Conservation (phyloP, 1,140 invertebrate species). For the Macrosteles quadrilineatus region DNA sequence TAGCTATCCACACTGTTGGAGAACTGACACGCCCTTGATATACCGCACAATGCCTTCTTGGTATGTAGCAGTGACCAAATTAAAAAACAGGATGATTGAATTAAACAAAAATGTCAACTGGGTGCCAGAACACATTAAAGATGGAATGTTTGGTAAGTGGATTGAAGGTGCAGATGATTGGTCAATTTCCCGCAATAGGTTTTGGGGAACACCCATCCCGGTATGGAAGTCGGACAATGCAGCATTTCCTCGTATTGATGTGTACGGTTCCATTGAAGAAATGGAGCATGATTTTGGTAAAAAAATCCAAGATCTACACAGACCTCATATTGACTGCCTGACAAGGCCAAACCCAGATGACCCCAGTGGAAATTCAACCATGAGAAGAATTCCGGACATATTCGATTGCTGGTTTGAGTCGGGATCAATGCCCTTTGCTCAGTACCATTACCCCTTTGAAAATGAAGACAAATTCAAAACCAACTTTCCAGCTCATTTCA, state of each 20-base stretch:
- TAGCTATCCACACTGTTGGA: constrained; percentile 98
- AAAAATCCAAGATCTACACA: constrained; percentile 87
- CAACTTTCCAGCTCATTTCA: constrained; percentile 96
- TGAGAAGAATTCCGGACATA: constrained; percentile 87
- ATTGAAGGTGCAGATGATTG: constrained; percentile 95
- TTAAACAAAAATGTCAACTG: constrained; percentile 56
- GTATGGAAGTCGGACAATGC: constrained; percentile 94
- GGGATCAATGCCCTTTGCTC: constrained; percentile 98
- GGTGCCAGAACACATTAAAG: constrained; percentile 97
- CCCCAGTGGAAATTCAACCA: constrained; percentile 75
- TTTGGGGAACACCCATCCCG: constrained; percentile 99
- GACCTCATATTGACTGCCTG: constrained; percentile 81
- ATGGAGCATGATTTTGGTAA: constrained; percentile 79
- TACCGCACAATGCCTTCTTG: constrained; percentile 98
- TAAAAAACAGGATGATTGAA: constrained; percentile 76
- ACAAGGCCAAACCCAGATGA: constrained; percentile 82
- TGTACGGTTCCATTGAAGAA: constrained; percentile 92
- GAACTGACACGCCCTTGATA: constrained; percentile 97
- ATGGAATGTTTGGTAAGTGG: constrained; percentile 99
- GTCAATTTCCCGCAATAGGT: constrained; percentile 95
- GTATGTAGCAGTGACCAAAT: constrained; percentile 94
- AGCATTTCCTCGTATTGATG: constrained; percentile 80
- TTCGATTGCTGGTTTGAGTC: constrained; percentile 99
- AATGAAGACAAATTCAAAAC: constrained; percentile 88
- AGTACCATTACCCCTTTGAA: constrained; percentile 96